Base-by-base conservation (phyloP, 1,140 invertebrate species). In the Telenomus remus region DNA sequence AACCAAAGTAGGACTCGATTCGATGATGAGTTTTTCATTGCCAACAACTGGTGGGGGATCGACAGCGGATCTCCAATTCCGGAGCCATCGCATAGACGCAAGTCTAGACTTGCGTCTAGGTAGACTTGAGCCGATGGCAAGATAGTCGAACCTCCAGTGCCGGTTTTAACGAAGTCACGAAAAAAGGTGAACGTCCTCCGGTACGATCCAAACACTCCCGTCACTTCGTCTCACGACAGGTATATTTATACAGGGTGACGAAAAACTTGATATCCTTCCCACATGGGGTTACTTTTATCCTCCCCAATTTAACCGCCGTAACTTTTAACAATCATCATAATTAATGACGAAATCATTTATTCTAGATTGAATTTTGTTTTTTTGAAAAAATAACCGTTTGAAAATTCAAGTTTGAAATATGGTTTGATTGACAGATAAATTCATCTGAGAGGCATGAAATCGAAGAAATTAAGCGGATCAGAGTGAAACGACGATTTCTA, bases 161-260 rank as follows among this genome's bases (percentile, higher is more conserved):
- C 59, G 39, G 76, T 66, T 66, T 74, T 65, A 79, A 70, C 66
- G 76, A 64, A 85, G 83, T 83, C 81, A 87, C 85, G 85, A 87
- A 87, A 87, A 87, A 87, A 86, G 85, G 86, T 86, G 84, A 87
- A 86, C 78, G 86, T 85, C 84, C 84, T 87, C 85, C 64, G 61
- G 73, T 78, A 75, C 69, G 82, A 75, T 80, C 82, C 77, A 77
- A 84, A 82, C 79, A 80, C 56, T 81, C 81, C 82, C 80, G 82
- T 80, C 81, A 81, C 80, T 80, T 76, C 35, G 56, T 68, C 53
- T 63, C 46, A 68, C 65, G 65, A 70, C 61, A 71, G 78, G 61
- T 71, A 75, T 68, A 69, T 76, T 66, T 76, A 68, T 75, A 75
- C 49, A 60, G 34, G 54, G 53, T 72, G 69, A 57, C 70, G 33